Evolutionary conservation across 2,888 invertebrate species (phyloP).

Genomic region (Acanthococcus lagerstroemiae): DNA sequence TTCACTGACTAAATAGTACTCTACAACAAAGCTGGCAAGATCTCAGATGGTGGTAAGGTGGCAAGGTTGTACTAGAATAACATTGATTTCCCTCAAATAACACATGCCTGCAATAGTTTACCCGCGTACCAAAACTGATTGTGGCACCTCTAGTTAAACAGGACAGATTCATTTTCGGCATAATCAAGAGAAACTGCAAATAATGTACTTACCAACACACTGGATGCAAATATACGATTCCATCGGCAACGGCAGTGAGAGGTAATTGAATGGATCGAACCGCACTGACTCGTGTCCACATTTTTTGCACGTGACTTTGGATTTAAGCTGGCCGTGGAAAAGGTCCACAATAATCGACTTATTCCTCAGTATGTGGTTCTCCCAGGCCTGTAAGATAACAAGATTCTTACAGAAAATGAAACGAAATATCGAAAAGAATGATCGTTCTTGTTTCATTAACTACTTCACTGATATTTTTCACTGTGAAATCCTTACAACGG

Average conservation of each 20-base stretch:
- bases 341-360: conserved; percentile 79
- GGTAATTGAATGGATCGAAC: conserved; percentile 86
- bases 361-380: conserved; percentile 68
- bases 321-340: conserved; percentile 86
- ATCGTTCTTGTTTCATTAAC: too few species aligned
- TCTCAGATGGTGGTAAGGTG: too few species aligned
- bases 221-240: conserved; percentile 72
- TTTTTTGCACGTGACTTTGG: conserved; percentile 69
- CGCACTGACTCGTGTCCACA: conserved; percentile 76
- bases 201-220: conserved; percentile 51
- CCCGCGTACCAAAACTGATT: too few species aligned
- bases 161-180: too few species aligned
- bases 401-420: not conserved
- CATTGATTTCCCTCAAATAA: too few species aligned
- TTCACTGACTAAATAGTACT: too few species aligned
- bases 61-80: too few species aligned
- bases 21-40: too few species aligned
- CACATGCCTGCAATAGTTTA: too few species aligned
- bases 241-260: conserved; percentile 81
- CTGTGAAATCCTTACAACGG: too few species aligned
- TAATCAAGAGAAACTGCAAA: conserved; percentile 3
- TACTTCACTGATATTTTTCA: too few species aligned
- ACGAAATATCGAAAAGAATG: not conserved
- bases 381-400: conserved; percentile 56
- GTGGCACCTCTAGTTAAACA: too few species aligned